phyloP scores from a whole-genome alignment of 2,888 invertebrate genomes.

The Drosophila koepferae region DNA sequence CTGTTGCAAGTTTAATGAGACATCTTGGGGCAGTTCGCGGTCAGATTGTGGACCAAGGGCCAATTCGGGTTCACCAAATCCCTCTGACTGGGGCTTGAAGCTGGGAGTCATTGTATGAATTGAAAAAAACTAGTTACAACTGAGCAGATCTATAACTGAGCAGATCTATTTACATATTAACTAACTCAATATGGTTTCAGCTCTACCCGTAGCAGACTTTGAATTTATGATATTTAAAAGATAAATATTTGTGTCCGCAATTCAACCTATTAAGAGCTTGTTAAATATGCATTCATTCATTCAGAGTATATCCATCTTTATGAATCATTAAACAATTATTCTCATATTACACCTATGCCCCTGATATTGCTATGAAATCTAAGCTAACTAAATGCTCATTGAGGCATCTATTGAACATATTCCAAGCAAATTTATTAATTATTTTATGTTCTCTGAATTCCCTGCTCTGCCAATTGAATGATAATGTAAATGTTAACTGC shows the following conservation, averaged over 20 bases:
- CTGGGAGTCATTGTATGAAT: not conserved
- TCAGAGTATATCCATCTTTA: not conserved
- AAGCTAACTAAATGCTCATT: not conserved
- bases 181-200: too few relatives aligned
- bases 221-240: too few relatives aligned
- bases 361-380: not conserved
- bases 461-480: not conserved
- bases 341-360: too few relatives aligned
- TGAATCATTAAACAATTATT: not conserved
- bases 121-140: not conserved
- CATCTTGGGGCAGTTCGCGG: slow-evolving; percentile 36
- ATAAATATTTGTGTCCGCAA: too few relatives aligned
- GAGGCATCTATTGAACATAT: too few relatives aligned
- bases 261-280: too few relatives aligned
- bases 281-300: too few relatives aligned
- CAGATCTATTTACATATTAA: too few relatives aligned
- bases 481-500: too few relatives aligned
- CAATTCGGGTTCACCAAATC: not conserved
- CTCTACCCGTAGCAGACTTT: too few relatives aligned
- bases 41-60: not conserved
- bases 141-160: too few relatives aligned
- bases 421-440: not conserved
- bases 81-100: not conserved
- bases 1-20: slow-evolving; percentile 60
- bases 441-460: not conserved